phyloP scores from a whole-genome alignment of 1,140 invertebrate genomes.

The Trichomalopsis sarcophagae region DNA sequence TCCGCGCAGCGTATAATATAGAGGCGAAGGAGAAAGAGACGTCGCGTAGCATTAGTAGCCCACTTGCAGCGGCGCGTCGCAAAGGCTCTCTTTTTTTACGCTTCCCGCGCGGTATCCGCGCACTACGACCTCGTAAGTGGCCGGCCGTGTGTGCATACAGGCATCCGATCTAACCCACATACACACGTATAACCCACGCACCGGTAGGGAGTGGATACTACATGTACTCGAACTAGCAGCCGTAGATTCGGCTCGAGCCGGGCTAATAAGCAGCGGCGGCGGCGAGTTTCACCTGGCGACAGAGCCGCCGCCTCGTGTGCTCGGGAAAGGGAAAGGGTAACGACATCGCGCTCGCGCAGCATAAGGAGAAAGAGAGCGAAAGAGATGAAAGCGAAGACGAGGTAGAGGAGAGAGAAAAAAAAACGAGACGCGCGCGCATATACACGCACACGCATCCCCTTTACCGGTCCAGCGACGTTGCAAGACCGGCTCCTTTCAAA shows the following conservation, averaged over 20 bases:
- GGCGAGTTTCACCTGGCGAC: constrained; percentile 50
- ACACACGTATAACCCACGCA: background rate
- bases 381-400: constrained; percentile 16
- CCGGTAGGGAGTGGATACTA: background rate
- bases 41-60: background rate
- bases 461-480: constrained; percentile 42
- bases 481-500: constrained; percentile 54
- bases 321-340: constrained; percentile 49
- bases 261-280: constrained; percentile 40
- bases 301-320: background rate
- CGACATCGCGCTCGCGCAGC: background rate
- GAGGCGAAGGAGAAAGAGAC: background rate
- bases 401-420: constrained; percentile 1
- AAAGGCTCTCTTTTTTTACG: background rate
- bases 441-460: background rate
- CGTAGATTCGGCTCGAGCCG: constrained; percentile 9
- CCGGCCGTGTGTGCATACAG: background rate
- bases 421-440: background rate
- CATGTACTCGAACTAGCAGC: background rate
- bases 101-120: background rate
- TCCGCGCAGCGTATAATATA: background rate
- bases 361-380: constrained; percentile 4
- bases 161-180: background rate
- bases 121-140: background rate
- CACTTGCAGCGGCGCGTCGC: background rate